Conservation (phyloP, 2,888 invertebrate genomes). For the Amphiduros pacificus region DNA sequence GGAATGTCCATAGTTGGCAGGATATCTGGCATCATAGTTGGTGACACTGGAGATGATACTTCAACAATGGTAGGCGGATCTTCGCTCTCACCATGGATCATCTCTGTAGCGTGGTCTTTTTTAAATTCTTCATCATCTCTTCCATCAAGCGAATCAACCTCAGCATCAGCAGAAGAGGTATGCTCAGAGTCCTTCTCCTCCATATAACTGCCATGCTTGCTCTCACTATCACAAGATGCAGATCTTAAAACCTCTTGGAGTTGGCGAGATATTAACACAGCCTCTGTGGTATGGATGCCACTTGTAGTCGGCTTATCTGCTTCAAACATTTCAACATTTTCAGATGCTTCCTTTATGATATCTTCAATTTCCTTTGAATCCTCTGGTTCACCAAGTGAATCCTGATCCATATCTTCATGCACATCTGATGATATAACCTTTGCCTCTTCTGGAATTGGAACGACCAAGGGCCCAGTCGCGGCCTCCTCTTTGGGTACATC, state of each 20-base stretch:
- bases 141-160: slow-evolving; percentile 45
- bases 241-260: slow-evolving; percentile 9
- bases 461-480: neutral
- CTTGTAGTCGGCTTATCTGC: too few relatives aligned
- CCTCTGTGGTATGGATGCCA: slow-evolving; percentile 13
- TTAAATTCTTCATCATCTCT: slow-evolving; percentile 34
- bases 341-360: slow-evolving; percentile 32
- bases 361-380: slow-evolving; percentile 26
- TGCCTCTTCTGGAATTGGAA: slow-evolving; percentile 8
- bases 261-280: slow-evolving; percentile 11
- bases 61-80: too few relatives aligned
- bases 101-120: slow-evolving; percentile 5
- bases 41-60: slow-evolving; percentile 3
- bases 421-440: neutral
- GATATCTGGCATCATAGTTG: slow-evolving; percentile 1
- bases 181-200: too few relatives aligned
- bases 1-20: slow-evolving; percentile 23
- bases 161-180: slow-evolving; percentile 2
- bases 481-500: slow-evolving; percentile 16
- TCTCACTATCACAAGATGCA: slow-evolving; percentile 7
- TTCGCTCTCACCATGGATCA: neutral
- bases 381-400: slow-evolving; percentile 19
- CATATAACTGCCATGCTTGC: too few relatives aligned
- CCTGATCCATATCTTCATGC: slow-evolving; percentile 20
- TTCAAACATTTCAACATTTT: slow-evolving; percentile 27